Evolutionary conservation across 2,888 invertebrate species (phyloP).

Genomic region (Drosophila neoperkinsi): DNA sequence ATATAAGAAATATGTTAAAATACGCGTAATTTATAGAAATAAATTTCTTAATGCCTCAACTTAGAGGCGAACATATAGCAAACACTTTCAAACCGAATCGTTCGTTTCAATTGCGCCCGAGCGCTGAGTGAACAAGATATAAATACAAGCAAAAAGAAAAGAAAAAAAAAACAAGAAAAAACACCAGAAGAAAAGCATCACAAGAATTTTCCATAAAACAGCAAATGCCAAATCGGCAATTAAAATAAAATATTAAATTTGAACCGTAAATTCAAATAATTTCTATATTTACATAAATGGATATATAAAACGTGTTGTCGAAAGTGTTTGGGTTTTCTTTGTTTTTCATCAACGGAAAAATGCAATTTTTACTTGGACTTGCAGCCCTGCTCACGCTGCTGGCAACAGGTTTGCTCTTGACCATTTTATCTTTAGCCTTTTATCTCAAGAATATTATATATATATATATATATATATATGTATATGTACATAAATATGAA

Average conservation of each 20-base stretch:
- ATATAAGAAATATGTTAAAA: constrained; percentile 52
- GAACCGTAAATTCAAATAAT: constrained; percentile 4
- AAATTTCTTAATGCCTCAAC: constrained; percentile 20
- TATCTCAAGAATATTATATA: constrained; percentile 22
- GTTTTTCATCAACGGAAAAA: constrained; percentile 24
- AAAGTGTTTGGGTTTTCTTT: constrained; percentile 23
- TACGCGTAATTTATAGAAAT: constrained; percentile 51
- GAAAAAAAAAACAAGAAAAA: constrained; percentile 7
- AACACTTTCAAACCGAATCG: constrained; percentile 40
- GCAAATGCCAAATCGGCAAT: constrained; percentile 51
- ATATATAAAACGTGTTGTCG: constrained; percentile 16
- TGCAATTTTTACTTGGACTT: constrained; percentile 69
- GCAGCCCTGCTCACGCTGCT: constrained; percentile 47
- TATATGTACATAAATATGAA: background rate
- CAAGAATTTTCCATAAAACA: constrained; percentile 53
- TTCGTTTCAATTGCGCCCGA: constrained; percentile 53
- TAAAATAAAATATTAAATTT: constrained; percentile 26
- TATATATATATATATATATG: constrained; percentile 7
- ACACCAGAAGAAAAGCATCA: constrained; percentile 16
- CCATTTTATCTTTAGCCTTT: constrained; percentile 39
- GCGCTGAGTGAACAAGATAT: constrained; percentile 58
- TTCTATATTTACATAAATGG: background rate
- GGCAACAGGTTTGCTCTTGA: constrained; percentile 65
- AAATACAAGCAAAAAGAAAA: constrained; percentile 42
- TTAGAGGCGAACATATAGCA: constrained; percentile 13